A percentile compares a stretch with the other conserved stretches of the same genome.
phyloP scores from a whole-genome alignment of 2,113 vertebrate genomes.

The Ceyx melanurus region DNA sequence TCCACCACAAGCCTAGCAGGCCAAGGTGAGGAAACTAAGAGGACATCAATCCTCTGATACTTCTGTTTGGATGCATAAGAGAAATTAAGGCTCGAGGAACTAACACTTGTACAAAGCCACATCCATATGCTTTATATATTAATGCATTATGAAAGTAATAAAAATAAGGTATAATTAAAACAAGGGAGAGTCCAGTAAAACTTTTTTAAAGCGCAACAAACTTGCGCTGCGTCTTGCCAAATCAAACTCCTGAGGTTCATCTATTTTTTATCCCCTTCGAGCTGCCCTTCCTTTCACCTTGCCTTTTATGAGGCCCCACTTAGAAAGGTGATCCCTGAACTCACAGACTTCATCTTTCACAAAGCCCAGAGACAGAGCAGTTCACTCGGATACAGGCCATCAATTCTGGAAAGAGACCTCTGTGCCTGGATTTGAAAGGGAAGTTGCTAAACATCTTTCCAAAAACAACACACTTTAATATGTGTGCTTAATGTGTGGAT shows the following conservation, averaged over 20 bases:
- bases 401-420: conserved; percentile 14
- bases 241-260: conserved; percentile 32
- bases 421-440: background rate
- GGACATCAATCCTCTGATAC: background rate
- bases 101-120: background rate
- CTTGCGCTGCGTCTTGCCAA: conserved; percentile 23
- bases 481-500: conserved; percentile 34
- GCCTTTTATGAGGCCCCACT: conserved; percentile 37
- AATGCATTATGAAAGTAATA: background rate
- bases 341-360: conserved; percentile 2
- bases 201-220: conserved; percentile 9
- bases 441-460: conserved; percentile 39
- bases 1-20: background rate
- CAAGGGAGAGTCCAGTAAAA: background rate
- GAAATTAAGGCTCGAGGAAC: background rate
- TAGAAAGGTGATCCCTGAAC: conserved; percentile 44
- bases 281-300: conserved; percentile 67
- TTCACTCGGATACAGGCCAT: background rate
- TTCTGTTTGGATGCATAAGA: background rate
- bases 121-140: background rate
- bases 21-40: background rate
- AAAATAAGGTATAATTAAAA: conserved; percentile 16
- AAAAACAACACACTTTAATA: conserved; percentile 60
- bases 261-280: background rate
- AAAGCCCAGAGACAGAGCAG: background rate